A percentile compares a stretch with the other conserved stretches of the same genome.
Evolutionary conservation across 2,113 vertebrate genomes (phyloP).

Genomic region (Cryptotis parvus): DNA sequence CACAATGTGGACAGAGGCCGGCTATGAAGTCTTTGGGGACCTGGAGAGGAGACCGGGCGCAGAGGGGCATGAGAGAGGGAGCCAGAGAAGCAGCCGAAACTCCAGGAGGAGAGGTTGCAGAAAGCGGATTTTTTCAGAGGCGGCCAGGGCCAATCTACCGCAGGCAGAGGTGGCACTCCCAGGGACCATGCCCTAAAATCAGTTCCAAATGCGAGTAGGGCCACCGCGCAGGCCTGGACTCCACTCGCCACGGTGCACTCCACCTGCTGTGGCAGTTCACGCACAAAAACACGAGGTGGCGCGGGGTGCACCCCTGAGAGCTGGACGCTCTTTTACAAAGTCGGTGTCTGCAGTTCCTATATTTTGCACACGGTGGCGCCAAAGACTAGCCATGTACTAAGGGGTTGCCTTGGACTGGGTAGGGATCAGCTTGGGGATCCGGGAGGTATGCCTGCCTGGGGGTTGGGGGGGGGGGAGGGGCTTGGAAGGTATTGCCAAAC

Average conservation of each 20-base stretch:
- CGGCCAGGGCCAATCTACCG: too few species aligned
- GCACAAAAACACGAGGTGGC: background rate
- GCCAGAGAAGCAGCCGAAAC: constrained; percentile 9
- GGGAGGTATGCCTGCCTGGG: background rate
- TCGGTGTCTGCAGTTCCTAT: background rate
- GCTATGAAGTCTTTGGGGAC: background rate
- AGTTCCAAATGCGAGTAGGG: background rate
- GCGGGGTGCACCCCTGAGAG: background rate
- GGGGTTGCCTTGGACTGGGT: too few species aligned
- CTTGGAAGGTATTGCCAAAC: background rate
- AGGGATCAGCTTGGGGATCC: background rate
- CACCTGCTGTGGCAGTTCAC: background rate
- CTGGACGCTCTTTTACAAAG: background rate
- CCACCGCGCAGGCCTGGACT: background rate
- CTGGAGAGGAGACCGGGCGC: background rate
- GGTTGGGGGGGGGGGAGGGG: background rate
- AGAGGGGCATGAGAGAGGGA: background rate
- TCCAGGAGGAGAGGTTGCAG: background rate
- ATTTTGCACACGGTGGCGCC: constrained; percentile 69
- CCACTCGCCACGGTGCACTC: background rate
- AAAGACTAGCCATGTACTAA: constrained; percentile 46
- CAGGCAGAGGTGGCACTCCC: background rate
- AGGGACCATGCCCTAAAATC: background rate
- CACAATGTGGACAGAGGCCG: background rate
- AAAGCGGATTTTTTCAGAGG: background rate